Percentiles rank a stretch among this genome's conserved stretches.
Evolutionary conservation across 2,888 invertebrate genomes (phyloP).

Genomic region (Lochmaea crataegi): DNA sequence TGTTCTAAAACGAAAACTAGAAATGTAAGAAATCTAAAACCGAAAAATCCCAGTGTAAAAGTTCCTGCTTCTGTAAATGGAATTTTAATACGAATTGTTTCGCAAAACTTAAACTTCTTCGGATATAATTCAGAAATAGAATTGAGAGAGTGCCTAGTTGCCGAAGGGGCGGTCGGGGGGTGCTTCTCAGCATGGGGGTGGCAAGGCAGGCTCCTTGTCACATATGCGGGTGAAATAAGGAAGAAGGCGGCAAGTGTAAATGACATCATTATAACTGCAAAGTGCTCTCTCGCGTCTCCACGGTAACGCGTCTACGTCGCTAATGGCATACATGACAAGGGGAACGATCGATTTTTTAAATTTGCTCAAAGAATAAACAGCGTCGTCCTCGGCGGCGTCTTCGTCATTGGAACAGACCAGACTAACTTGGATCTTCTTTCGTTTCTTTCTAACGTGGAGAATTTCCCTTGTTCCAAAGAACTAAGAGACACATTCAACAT

Average conservation of each 20-base stretch:
- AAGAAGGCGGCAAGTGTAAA: slow-evolving; percentile 66
- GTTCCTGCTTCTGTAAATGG: slow-evolving; percentile 47
- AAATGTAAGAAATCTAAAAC: background rate
- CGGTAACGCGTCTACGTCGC: slow-evolving; percentile 63
- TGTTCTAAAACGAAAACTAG: background rate
- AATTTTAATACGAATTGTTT: slow-evolving; percentile 56
- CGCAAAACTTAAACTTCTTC: slow-evolving; percentile 48
- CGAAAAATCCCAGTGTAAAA: slow-evolving; percentile 23
- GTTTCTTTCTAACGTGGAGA: slow-evolving; percentile 46
- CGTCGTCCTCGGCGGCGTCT: slow-evolving; percentile 50
- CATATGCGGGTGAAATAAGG: slow-evolving; percentile 64
- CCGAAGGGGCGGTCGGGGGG: slow-evolving; percentile 30
- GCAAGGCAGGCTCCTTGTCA: slow-evolving; percentile 51
- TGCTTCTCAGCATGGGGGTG: slow-evolving; percentile 41
- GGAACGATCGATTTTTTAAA: slow-evolving; percentile 67
- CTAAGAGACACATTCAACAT: slow-evolving; percentile 25
- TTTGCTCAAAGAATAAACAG: slow-evolving; percentile 66
- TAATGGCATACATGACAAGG: slow-evolving; percentile 68
- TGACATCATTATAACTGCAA: slow-evolving; percentile 68
- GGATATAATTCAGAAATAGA: slow-evolving; percentile 52
- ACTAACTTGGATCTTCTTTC: slow-evolving; percentile 38
- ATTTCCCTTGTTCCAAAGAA: slow-evolving; percentile 42
- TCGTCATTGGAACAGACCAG: slow-evolving; percentile 39
- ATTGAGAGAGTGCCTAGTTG: slow-evolving; percentile 42
- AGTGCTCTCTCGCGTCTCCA: slow-evolving; percentile 66